Evolutionary conservation across 2,888 invertebrate species (phyloP), one percentile per base, ranked within the genome.

Genomic region (Pediacus dermestoides): DNA sequence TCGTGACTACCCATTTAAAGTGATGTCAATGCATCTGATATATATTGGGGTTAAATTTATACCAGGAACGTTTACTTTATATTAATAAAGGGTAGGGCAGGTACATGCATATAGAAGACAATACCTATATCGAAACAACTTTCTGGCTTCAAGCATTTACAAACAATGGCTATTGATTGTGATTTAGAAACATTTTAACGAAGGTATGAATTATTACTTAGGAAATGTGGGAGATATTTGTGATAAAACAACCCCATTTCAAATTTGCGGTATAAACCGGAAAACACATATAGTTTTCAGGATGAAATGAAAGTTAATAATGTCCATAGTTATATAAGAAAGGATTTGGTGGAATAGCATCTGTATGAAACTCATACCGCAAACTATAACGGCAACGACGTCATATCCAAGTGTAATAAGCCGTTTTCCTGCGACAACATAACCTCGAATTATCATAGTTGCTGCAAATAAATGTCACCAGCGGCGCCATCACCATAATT

Each of bases 1-100:
- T 8, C 35, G 38, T 39, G 39, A 39, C 39, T 34, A 16, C 39
- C 34, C 39, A 39, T 39, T 30, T 31, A 39, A 35, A 39, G 33
- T 28, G 39, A 32, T 30, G 26, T 34, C 34, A 34, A 39, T 37
- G 37, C 31, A 37, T 37, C 25, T 26, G 30, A 30, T 34, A 9
- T 4, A 28, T 23, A 34, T 34, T 16, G 27, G 12, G 22, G 39
- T 34, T 16, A 30, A 37, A 39, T 39, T 30, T 39, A 34, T 34
- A 39, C 25, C 13, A 15, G 16, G 25, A 30, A 38, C 33, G 39
- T 30, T 28, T 4, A 18, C 21, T 28, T 13, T 21, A 39, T 34
- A 39, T 34, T n/a, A n/a, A n/a, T n/a, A n/a, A n/a, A n/a, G n/a
- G n/a, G n/a, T n/a, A n/a, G n/a, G n/a, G n/a, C n/a, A n/a, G n/a